Evolutionary conservation across 2,797 vertebrate genomes (phyloP).

Genomic region (Amphiprion clarkii): DNA sequence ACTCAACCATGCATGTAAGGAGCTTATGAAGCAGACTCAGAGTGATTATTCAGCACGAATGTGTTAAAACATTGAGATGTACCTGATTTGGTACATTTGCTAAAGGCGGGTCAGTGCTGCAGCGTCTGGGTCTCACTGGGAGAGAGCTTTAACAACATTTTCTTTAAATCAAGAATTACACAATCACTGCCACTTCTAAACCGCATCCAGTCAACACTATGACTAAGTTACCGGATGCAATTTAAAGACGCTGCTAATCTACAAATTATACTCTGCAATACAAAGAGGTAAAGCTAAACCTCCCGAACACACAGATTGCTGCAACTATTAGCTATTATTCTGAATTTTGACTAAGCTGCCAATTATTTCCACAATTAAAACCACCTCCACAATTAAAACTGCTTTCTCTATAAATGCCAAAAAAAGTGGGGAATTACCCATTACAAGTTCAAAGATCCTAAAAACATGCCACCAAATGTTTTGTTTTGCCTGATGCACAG

Average conservation of each 20-base stretch:
- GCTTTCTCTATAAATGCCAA: background rate
- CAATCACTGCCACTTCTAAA: background rate
- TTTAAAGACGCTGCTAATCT: background rate
- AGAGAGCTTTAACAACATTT: slow-evolving; percentile 8
- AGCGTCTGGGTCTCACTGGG: background rate
- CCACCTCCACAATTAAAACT: background rate
- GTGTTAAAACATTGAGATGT: background rate
- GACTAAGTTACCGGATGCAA: background rate
- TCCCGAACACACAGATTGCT: background rate
- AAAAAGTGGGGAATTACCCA: background rate
- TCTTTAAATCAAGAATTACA: slow-evolving; percentile 17
- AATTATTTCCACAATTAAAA: background rate
- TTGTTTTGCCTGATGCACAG: background rate
- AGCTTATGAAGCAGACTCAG: slow-evolving; percentile 36
- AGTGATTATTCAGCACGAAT: slow-evolving; percentile 25
- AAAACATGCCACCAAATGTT: background rate
- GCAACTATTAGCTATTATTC: background rate
- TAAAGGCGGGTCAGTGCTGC: background rate
- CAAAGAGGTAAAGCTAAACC: background rate
- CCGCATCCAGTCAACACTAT: background rate
- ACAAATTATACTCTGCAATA: background rate
- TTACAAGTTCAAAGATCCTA: background rate
- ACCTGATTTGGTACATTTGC: slow-evolving; percentile 5
- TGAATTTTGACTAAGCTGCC: no score
- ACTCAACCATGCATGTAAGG: slow-evolving; percentile 34